Conservation (phyloP, 2,888 invertebrate genomes). For the Cerastis leucographa region DNA sequence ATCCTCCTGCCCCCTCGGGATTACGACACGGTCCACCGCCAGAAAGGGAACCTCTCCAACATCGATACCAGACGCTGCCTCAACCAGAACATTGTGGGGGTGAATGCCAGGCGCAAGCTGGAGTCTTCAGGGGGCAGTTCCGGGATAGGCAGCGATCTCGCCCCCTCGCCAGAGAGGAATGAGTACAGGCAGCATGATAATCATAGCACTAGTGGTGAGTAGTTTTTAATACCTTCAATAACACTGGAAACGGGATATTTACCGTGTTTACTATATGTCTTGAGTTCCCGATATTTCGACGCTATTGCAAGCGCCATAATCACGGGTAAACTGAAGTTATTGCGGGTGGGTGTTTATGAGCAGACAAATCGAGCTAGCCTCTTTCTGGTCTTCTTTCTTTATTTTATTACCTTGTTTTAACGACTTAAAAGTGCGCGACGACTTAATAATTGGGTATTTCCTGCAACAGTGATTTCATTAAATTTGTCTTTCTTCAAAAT, state of each 20-base stretch:
- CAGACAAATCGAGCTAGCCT: too few species aligned
- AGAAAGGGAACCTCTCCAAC: slow-evolving; percentile 87
- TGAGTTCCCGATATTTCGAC: too few species aligned
- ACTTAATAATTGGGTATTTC: not conserved
- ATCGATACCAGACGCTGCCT: slow-evolving; percentile 91
- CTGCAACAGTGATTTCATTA: not conserved
- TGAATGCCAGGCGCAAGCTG: slow-evolving; percentile 87
- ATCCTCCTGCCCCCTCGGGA: slow-evolving; percentile 97
- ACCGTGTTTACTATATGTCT: too few species aligned
- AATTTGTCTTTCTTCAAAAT: too few species aligned
- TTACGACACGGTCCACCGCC: slow-evolving; percentile 97
- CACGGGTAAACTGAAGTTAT: too few species aligned
- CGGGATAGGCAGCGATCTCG: slow-evolving; percentile 97
- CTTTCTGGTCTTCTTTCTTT: too few species aligned
- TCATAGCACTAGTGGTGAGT: slow-evolving; percentile 92
- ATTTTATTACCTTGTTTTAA: not conserved
- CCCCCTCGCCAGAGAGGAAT: slow-evolving; percentile 94
- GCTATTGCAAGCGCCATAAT: too few species aligned
- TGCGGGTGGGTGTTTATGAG: too few species aligned
- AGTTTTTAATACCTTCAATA: not conserved
- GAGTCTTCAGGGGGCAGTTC: slow-evolving; percentile 95
- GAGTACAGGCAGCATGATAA: slow-evolving; percentile 90
- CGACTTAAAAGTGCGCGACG: not conserved
- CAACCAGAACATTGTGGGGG: slow-evolving; percentile 92
- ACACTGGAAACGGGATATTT: too few species aligned